A percentile compares a stretch with the other conserved stretches of the same genome.
Conservation (phyloP, 1,140 invertebrate species). For the Rhyacophila brunnea region DNA sequence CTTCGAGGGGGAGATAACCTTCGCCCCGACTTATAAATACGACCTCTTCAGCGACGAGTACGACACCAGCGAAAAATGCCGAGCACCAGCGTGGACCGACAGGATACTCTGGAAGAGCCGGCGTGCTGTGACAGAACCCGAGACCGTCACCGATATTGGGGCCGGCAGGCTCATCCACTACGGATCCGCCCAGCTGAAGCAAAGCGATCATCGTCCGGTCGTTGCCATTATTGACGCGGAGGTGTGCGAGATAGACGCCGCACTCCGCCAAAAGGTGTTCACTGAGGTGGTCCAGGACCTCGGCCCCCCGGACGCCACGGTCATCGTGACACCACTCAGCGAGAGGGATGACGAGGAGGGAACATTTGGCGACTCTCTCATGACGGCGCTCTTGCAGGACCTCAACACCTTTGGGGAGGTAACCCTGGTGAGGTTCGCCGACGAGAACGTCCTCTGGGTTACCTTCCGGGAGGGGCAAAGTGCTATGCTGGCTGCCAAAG, state of each 20-base stretch:
- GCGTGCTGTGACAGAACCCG: constrained; percentile 69
- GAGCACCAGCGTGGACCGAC: constrained; percentile 98
- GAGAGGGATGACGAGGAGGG: constrained; percentile 49
- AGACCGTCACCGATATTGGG: constrained; percentile 63
- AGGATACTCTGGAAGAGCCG: constrained; percentile 86
- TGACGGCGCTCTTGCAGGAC: constrained; percentile 70
- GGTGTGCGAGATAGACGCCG: constrained; percentile 73
- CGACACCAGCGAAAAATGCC: constrained; percentile 97
- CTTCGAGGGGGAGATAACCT: constrained; percentile 87
- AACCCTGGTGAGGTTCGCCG: constrained; percentile 87
- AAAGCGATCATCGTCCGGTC: constrained; percentile 96
- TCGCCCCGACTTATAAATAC: constrained; percentile 98
- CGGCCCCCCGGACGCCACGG: constrained; percentile 94
- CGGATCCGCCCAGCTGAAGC: constrained; percentile 91
- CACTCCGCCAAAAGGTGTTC: constrained; percentile 73
- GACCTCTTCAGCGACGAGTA: constrained; percentile 99
- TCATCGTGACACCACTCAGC: constrained; percentile 70
- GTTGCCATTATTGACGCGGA: constrained; percentile 88
- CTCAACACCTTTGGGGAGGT: constrained; percentile 79
- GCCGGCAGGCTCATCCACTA: constrained; percentile 85
- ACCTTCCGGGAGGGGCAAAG: constrained; percentile 85
- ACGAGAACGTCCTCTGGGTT: constrained; percentile 81
- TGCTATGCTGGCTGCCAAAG: constrained; percentile 70
- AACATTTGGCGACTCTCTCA: constrained; percentile 67
- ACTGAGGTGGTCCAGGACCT: constrained; percentile 81